Conservation (phyloP, 1,140 invertebrate species). For the Metaphire vulgaris region DNA sequence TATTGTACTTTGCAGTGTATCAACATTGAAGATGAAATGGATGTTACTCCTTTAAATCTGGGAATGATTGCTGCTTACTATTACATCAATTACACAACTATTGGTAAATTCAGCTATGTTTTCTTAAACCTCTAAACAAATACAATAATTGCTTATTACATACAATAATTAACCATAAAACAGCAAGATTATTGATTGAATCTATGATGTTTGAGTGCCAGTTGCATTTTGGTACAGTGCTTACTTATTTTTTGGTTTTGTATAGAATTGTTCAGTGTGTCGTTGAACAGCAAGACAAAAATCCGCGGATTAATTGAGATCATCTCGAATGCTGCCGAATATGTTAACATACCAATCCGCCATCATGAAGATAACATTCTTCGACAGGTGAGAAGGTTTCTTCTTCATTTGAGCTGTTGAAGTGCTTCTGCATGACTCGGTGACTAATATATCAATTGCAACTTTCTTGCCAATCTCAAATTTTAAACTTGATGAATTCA, state of each 20-base stretch:
- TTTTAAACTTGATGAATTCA: too few relatives aligned
- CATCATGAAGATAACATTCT: conserved; percentile 90
- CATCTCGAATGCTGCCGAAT: conserved; percentile 94
- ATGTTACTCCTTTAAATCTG: conserved; percentile 87
- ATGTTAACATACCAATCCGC: conserved; percentile 84
- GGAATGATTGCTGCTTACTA: conserved; percentile 99
- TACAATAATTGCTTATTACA: too few relatives aligned
- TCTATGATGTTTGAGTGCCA: too few relatives aligned
- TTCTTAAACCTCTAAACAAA: neutral
- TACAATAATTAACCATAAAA: too few relatives aligned
- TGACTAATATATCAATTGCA: too few relatives aligned
- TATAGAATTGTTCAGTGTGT: conserved; percentile 90
- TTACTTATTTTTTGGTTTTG: conserved; percentile 38
- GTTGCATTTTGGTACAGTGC: too few relatives aligned
- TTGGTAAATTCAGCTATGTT: conserved; percentile 59
- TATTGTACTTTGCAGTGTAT: conserved; percentile 64
- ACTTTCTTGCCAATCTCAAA: too few relatives aligned
- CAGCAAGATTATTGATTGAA: too few relatives aligned
- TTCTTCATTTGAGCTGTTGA: neutral
- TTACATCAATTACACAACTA: conserved; percentile 99
- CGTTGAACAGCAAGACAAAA: conserved; percentile 94
- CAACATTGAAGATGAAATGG: conserved; percentile 95
- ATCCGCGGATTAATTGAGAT: conserved; percentile 94
- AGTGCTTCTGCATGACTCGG: too few relatives aligned
- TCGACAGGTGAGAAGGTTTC: conserved; percentile 46